phyloP scores from a whole-genome alignment of 2,797 vertebrate species.

The Echiichthys vipera region DNA sequence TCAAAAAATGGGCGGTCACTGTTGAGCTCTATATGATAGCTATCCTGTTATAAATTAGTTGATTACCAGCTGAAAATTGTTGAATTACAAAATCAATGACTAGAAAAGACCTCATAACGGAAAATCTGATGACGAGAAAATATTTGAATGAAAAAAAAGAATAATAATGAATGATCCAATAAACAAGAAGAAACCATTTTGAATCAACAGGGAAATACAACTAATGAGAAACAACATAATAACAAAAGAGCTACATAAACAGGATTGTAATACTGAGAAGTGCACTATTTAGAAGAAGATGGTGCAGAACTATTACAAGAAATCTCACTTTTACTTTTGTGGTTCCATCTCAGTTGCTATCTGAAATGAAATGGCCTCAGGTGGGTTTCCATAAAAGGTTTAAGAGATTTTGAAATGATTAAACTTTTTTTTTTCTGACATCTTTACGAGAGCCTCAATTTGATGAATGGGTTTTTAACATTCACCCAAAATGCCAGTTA shows the following conservation, averaged over 20 bases:
- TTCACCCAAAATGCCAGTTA: neutral
- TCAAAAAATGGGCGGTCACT: too few species aligned
- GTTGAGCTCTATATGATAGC: too few species aligned
- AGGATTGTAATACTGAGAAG: neutral
- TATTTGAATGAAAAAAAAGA: neutral
- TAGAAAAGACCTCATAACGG: neutral
- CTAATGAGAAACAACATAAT: neutral
- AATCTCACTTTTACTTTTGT: neutral
- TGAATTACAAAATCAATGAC: neutral
- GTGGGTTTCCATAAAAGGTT: too few species aligned
- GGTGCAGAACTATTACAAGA: neutral
- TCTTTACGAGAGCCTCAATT: neutral
- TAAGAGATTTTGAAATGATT: neutral
- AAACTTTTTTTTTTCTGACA: neutral
- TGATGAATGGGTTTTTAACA: neutral
- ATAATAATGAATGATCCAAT: neutral
- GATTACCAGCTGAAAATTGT: neutral
- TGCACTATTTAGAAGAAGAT: neutral
- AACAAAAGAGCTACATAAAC: neutral
- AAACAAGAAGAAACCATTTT: neutral
- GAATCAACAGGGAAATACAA: neutral
- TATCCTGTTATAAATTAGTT: neutral
- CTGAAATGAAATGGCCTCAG: neutral
- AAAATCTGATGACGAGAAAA: neutral
- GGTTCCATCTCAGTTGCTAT: neutral